Percentiles rank a stretch among this genome's conserved stretches.
phyloP scores from a whole-genome alignment of 2,113 vertebrate species.

The Megaceryle torquata region DNA sequence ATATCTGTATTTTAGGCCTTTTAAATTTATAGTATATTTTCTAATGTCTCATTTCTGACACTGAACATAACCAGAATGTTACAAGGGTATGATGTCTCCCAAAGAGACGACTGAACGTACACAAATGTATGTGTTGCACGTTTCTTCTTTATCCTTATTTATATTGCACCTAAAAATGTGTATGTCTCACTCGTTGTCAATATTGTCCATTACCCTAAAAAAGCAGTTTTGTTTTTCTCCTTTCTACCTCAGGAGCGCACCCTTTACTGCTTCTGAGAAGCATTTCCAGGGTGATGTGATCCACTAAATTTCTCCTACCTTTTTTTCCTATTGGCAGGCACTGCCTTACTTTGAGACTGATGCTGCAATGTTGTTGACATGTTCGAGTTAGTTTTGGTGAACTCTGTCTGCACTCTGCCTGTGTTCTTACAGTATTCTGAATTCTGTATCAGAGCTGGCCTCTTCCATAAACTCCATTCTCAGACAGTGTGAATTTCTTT shows the following conservation, averaged over 20 bases:
- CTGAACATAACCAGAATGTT: not conserved
- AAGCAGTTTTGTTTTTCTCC: not conserved
- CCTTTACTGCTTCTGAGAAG: not conserved
- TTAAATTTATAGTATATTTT: not conserved
- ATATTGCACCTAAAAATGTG: not conserved
- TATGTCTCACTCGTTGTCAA: not conserved
- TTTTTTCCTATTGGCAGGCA: not conserved
- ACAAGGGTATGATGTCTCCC: not conserved
- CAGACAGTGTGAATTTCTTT: not conserved
- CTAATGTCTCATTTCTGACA: not conserved
- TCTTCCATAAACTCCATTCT: not conserved
- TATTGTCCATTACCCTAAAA: not conserved
- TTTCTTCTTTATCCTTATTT: not conserved
- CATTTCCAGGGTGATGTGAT: not conserved
- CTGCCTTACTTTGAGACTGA: not conserved
- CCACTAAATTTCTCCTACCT: not conserved
- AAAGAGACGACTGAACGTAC: not conserved
- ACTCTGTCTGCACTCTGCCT: not conserved
- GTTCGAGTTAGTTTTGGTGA: slow-evolving; percentile 4
- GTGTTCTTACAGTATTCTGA: not conserved
- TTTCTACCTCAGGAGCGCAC: not conserved
- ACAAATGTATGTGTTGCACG: not conserved
- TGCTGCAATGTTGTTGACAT: not conserved
- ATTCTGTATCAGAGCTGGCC: not conserved
- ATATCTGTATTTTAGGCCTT: not conserved